Percentiles rank a stretch among this genome's conserved stretches.
These are phyloP conservation scores for Artibeus lituratus DNA, from an alignment of 2,797 vertebrate genomes.

Conservation along the genomic window DNA sequence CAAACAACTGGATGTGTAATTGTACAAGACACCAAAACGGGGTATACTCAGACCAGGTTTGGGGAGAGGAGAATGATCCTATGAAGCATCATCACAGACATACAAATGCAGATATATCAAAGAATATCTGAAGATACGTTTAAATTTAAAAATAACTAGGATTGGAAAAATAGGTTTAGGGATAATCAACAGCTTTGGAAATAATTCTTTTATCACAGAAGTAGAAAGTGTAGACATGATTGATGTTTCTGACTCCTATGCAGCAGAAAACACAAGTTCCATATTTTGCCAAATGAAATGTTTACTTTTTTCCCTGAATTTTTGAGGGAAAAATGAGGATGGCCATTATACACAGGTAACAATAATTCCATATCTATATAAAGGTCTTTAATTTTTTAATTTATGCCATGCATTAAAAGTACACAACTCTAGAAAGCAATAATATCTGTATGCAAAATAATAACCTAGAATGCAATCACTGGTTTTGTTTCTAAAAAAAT, in stretches of 20 bases:
- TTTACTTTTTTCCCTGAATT: too few species aligned
- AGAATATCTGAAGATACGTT: neutral
- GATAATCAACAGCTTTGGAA: neutral
- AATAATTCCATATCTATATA: too few species aligned
- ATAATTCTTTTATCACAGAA: neutral
- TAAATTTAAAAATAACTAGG: neutral
- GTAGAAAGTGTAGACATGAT: neutral
- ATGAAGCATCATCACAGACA: neutral
- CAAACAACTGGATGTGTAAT: neutral
- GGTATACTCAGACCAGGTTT: neutral
- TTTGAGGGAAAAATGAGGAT: too few species aligned
- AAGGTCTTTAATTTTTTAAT: too few species aligned
- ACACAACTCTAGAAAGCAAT: too few species aligned
- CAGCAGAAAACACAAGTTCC: neutral
- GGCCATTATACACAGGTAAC: too few species aligned
- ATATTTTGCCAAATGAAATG: too few species aligned
- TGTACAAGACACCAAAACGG: neutral
- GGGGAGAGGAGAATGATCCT: neutral
- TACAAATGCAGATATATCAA: neutral
- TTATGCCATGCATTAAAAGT: too few species aligned
- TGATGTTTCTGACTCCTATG: neutral
- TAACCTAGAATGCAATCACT: too few species aligned
- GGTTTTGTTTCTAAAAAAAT: too few species aligned
- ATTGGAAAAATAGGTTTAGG: neutral
- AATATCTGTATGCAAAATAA: too few species aligned